Base-by-base conservation (phyloP, 2,113 vertebrate genomes). In the Hymenochirus boettgeri region DNA sequence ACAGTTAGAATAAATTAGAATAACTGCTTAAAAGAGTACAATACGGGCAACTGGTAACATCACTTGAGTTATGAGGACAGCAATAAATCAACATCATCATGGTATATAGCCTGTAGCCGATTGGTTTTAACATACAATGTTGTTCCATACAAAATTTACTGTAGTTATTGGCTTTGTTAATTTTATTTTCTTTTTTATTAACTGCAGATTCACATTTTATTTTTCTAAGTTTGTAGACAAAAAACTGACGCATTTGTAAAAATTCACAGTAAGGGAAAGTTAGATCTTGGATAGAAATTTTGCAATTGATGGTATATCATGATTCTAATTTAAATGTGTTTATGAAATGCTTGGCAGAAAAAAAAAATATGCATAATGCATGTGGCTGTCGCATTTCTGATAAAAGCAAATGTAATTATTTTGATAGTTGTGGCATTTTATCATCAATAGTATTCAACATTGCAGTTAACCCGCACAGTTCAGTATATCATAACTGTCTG, bases 321-420 rank as follows among this genome's bases (percentile, higher is more conserved):
- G n/a, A n/a, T 47, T 65, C 63, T 57, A 57, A 57, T 65, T 65
- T 48, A 46, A 57, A 65, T 48, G 53, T 57, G 37, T 65, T 65
- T 65, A 65, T 65, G 53, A 57, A 65, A 57, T 65, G 13, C 56
- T 57, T 65, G 62, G 52, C 62, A 57, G 25, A 42, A 37, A n/a
- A 53, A 50, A 25, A 42, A 1, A 1, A 7, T 13, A 39, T 54
- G 35, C 50, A 54, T 55, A 61, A 24, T 69, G 24, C 29, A 33
- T 54, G 45, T 26, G 4, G 45, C 35, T 57, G 59, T 62, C 60
- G 22, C 17, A 51, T 57, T 25, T 23, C 61, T 42, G 53, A 57
- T 70, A 42, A 57, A 50, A 57, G 57, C 46, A 56, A 50, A 22
- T 50, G 52, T 70, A 65, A 65, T 65, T 65, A 57, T 70, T 62